Evolutionary conservation across 2,888 invertebrate species (phyloP), one percentile per base, ranked within the genome.

Genomic region (Cabera pusaria): DNA sequence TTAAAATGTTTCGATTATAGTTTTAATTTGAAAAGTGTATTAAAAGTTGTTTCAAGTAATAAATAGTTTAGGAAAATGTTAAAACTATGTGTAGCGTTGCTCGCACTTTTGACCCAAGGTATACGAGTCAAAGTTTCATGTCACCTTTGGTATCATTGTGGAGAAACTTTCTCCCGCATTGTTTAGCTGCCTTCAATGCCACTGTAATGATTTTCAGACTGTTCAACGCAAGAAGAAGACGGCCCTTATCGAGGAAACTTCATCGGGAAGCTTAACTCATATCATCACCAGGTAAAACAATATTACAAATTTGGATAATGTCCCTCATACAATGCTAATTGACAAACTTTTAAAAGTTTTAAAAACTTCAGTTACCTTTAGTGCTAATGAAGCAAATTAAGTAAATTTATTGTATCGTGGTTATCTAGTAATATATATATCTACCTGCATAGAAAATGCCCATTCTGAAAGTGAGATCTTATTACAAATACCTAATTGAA

Each of bases 231-330:
- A 54, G 93, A 94, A 32, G 93, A 93, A 22, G 93, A 93, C 18
- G 94, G 93, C 0, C 93, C 93, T 2, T 96, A 96, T 68, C 91
- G 90, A 42, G 97, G 97, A 27, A 95, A 94, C 77, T 92, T 92
- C 56, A 85, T 97, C 37, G 97, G 97, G 3, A 95, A 95, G 79
- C 82, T 97, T 23, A 97, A 97, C 79, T 94, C 97, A 0, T 97
- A 97, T 70, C 96, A 97, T 76, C 97, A 97, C 73, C 96, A 92
- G 83, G 91, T 90, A 62, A 49, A 39, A n/a, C n/a, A n/a, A n/a
- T n/a, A n/a, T n/a, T n/a, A n/a, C n/a, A n/a, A n/a, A n/a, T n/a
- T n/a, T n/a, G n/a, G n/a, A n/a, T n/a, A n/a, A n/a, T n/a, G n/a
- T n/a, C n/a, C n/a, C n/a, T n/a, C n/a, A n/a, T n/a, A n/a, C n/a